These are phyloP conservation scores for Nemoura dubitans DNA, from an alignment of 2,888 invertebrate species.

Conservation along the genomic window DNA sequence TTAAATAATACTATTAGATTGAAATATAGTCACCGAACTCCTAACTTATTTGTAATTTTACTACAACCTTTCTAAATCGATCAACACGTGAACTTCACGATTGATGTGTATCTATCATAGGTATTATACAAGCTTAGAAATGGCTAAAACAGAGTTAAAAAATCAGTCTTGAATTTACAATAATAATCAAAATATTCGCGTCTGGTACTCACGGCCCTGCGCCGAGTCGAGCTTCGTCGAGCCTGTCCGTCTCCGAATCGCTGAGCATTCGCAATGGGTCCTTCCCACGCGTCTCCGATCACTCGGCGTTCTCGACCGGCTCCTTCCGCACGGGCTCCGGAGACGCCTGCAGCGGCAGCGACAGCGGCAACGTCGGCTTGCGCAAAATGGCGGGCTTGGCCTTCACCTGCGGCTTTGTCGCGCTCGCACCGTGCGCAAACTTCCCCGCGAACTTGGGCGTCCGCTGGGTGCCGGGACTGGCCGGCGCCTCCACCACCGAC, in stretches of 20 bases:
- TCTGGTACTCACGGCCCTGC: neutral
- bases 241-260: too few relatives aligned
- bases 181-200: neutral
- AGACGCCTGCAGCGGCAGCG: constrained; percentile 18
- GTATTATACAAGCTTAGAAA: neutral
- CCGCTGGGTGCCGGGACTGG: constrained; percentile 66
- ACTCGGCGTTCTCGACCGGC: neutral
- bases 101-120: neutral
- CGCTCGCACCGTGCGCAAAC: constrained; percentile 64
- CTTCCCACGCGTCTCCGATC: neutral
- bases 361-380: constrained; percentile 67
- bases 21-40: neutral
- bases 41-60: neutral
- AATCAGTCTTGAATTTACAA: constrained; percentile 28
- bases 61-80: neutral
- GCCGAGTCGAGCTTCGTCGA: too few relatives aligned
- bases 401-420: constrained; percentile 76
- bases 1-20: neutral
- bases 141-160: neutral
- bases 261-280: too few relatives aligned
- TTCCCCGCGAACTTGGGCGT: constrained; percentile 71
- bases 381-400: constrained; percentile 83
- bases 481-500: constrained; percentile 42
- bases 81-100: too few relatives aligned
- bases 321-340: constrained; percentile 23